Conservation (phyloP, 2,797 vertebrate genomes). For the Sternarchorhynchus goeldii region DNA sequence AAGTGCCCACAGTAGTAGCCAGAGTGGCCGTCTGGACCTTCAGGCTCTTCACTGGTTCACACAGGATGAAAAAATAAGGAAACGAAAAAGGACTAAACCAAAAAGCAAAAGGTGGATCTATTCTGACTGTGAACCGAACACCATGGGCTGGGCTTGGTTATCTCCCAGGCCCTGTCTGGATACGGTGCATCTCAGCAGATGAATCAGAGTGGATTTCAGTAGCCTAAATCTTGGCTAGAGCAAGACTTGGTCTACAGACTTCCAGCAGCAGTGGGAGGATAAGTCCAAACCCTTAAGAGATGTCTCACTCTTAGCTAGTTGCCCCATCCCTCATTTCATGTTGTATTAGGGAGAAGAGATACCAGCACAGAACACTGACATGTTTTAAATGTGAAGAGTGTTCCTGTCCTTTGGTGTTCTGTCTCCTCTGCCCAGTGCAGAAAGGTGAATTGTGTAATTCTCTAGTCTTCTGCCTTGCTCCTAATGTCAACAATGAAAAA, state of each 20-base stretch:
- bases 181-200: constrained; percentile 17
- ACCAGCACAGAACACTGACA: neutral
- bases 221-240: constrained; percentile 18
- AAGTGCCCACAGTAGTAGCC: constrained; percentile 59
- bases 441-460: neutral
- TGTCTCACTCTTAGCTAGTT: constrained; percentile 23
- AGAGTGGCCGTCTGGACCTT: constrained; percentile 60
- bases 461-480: constrained; percentile 1
- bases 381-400: constrained; percentile 19
- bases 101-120: constrained; percentile 28
- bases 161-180: constrained; percentile 1
- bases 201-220: constrained; percentile 28
- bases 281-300: neutral
- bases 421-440: neutral
- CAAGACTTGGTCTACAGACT: neutral
- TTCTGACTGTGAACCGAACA: constrained; percentile 19
- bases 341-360: constrained; percentile 11
- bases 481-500: neutral
- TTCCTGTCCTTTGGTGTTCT: neutral
- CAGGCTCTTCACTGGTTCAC: constrained; percentile 25
- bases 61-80: neutral
- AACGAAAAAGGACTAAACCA: neutral
- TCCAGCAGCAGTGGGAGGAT: neutral
- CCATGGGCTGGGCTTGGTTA: constrained; percentile 7
- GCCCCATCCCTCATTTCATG: neutral